These are phyloP conservation scores for Typhlichthys eigenmanni DNA, from an alignment of 2,797 vertebrate genomes.

Conservation along the genomic window DNA sequence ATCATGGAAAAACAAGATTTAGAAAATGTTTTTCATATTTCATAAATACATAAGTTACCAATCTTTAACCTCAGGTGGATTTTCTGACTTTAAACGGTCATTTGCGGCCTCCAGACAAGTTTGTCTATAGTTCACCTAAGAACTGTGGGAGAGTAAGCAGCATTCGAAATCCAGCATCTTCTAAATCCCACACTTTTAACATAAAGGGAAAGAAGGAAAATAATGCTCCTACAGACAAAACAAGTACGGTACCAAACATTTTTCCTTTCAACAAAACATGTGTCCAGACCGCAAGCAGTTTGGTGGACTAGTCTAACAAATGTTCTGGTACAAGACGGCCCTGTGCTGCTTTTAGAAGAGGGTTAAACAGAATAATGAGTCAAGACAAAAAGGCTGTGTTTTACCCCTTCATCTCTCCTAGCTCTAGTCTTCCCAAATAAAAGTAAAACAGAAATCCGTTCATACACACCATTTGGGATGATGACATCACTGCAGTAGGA, in stretches of 20 bases:
- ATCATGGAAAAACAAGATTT: neutral
- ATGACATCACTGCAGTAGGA: slow-evolving; percentile 66
- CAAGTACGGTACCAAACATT: slow-evolving; percentile 46
- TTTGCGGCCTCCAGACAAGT: no score
- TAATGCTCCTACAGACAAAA: slow-evolving; percentile 52
- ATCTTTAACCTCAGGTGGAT: no score
- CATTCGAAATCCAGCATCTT: slow-evolving; percentile 5
- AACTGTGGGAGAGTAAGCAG: neutral
- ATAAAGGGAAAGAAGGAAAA: slow-evolving; percentile 35
- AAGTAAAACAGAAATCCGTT: slow-evolving; percentile 42
- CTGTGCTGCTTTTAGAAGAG: slow-evolving; percentile 58
- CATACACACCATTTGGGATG: slow-evolving; percentile 22
- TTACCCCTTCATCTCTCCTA: slow-evolving; percentile 30
- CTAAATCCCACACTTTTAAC: slow-evolving; percentile 9
- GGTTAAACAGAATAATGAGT: slow-evolving; percentile 32
- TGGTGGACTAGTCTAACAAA: slow-evolving; percentile 71
- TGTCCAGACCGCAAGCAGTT: slow-evolving; percentile 74
- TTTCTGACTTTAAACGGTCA: no score
- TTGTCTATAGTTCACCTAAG: slow-evolving; percentile 1
- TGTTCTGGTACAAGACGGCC: slow-evolving; percentile 66
- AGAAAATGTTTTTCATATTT: neutral
- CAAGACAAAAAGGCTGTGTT: slow-evolving; percentile 45
- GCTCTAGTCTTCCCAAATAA: slow-evolving; percentile 41
- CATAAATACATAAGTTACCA: no score
- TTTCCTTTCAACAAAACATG: slow-evolving; percentile 69